phyloP scores from a whole-genome alignment of 1,140 invertebrate species.

The Harlomillsia oculata region DNA sequence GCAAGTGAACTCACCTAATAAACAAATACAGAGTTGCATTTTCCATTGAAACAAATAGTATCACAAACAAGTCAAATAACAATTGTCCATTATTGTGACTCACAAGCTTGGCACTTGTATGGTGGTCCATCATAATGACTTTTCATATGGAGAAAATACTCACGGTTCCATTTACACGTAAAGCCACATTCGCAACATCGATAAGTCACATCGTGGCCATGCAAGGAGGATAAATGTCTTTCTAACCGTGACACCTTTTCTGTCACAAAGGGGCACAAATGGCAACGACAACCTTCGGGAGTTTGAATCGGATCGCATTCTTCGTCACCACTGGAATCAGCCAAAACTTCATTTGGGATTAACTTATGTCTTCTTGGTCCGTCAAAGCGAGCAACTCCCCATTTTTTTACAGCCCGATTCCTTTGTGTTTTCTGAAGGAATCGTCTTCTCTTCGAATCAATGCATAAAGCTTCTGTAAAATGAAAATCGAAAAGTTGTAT shows the following conservation, averaged over 20 bases:
- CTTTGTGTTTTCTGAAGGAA: conserved; percentile 23
- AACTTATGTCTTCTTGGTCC: conserved; percentile 18
- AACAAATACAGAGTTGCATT: too few relatives aligned
- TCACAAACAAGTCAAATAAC: too few relatives aligned
- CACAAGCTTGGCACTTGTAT: conserved; percentile 54
- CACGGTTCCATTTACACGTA: conserved; percentile 53
- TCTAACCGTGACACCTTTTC: conserved; percentile 44
- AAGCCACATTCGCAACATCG: conserved; percentile 55
- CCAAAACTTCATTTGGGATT: conserved; percentile 23
- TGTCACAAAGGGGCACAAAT: conserved; percentile 46
- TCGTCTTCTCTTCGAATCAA: conserved; percentile 26
- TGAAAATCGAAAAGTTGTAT: too few relatives aligned
- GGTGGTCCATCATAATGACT: conserved; percentile 55
- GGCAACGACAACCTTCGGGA: conserved; percentile 39
- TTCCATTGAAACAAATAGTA: too few relatives aligned
- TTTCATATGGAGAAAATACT: conserved; percentile 56
- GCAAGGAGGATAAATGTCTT: conserved; percentile 45
- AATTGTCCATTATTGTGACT: too few relatives aligned
- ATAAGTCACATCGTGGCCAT: conserved; percentile 51
- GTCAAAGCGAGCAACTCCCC: conserved; percentile 27
- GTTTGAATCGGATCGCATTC: conserved; percentile 35
- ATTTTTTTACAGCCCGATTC: conserved; percentile 23
- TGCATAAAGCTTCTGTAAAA: too few relatives aligned
- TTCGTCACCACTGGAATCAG: conserved; percentile 33
- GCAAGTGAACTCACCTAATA: conserved; percentile 40